Evolutionary conservation across 64 coral and sea anemone species (phyloP).

Genomic region (Cladopsammia gracilis): DNA sequence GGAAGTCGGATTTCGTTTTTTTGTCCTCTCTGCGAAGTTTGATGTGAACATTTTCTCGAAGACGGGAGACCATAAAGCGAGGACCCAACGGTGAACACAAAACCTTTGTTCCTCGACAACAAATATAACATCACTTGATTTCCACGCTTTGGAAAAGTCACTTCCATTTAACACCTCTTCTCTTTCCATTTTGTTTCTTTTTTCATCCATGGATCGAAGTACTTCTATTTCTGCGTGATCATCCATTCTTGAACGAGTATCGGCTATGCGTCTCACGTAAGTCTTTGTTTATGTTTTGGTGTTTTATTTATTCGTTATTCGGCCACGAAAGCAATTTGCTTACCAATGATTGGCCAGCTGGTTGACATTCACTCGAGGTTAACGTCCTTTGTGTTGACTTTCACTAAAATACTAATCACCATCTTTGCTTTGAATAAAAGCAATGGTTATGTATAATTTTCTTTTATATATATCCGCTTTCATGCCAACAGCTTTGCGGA

Average conservation of each 20-base stretch:
- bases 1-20: constrained; percentile 9
- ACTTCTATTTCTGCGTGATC: background rate
- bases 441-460: no score
- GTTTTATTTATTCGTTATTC: no score
- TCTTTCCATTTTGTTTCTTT: background rate
- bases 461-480: no score
- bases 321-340: no score
- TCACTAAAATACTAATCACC: no score
- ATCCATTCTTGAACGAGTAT: background rate
- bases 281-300: no score
- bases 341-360: no score
- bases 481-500: no score
- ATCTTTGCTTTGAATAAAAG: no score
- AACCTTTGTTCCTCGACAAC: constrained; percentile 26
- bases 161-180: background rate
- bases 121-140: constrained; percentile 47
- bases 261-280: no score
- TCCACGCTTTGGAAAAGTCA: constrained; percentile 59
- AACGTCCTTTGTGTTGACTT: no score
- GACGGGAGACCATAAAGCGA: constrained; percentile 43
- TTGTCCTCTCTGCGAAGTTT: constrained; percentile 7
- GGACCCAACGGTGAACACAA: constrained; percentile 30
- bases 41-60: constrained; percentile 48
- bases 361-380: no score
- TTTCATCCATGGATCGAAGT: background rate